A percentile compares a stretch with the other conserved stretches of the same genome.
Conservation (phyloP, 2,797 vertebrate genomes). For the Phylloscopus collybita region DNA sequence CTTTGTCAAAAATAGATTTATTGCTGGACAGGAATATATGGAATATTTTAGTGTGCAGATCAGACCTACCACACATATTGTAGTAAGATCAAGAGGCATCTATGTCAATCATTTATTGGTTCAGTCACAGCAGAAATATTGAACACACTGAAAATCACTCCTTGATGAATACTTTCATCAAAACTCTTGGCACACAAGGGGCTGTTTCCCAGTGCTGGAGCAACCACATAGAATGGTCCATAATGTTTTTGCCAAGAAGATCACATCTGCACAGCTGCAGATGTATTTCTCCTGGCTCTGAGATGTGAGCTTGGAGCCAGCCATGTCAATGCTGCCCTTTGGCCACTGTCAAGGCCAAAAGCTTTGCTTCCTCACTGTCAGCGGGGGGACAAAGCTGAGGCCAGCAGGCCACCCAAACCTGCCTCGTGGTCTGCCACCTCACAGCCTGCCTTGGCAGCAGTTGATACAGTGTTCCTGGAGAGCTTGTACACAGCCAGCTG, state of each 20-base stretch:
- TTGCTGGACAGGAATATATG: not conserved
- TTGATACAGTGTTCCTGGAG: not conserved
- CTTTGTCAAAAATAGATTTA: not conserved
- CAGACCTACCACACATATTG: not conserved
- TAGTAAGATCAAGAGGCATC: not conserved
- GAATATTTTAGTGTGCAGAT: not conserved
- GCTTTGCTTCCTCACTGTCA: not conserved
- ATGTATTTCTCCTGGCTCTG: not conserved
- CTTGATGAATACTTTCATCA: not conserved
- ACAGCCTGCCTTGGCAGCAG: not conserved
- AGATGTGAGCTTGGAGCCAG: not conserved
- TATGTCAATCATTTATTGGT: not conserved
- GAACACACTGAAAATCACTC: not conserved
- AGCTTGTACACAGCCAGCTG: rapidly evolving
- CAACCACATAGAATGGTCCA: rapidly evolving
- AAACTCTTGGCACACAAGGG: rapidly evolving
- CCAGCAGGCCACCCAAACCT: not conserved
- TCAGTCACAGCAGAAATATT: not conserved
- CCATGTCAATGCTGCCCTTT: rapidly evolving
- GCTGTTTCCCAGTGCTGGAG: rapidly evolving
- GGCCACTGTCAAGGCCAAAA: not conserved
- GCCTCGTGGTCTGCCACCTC: rapidly evolving
- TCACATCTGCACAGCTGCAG: not conserved
- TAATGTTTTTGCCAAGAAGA: not conserved
- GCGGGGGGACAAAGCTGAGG: not conserved